A percentile compares a stretch with the other conserved stretches of the same genome.
Conservation (phyloP, 2,797 vertebrate genomes). For the Chrosomus eos region DNA sequence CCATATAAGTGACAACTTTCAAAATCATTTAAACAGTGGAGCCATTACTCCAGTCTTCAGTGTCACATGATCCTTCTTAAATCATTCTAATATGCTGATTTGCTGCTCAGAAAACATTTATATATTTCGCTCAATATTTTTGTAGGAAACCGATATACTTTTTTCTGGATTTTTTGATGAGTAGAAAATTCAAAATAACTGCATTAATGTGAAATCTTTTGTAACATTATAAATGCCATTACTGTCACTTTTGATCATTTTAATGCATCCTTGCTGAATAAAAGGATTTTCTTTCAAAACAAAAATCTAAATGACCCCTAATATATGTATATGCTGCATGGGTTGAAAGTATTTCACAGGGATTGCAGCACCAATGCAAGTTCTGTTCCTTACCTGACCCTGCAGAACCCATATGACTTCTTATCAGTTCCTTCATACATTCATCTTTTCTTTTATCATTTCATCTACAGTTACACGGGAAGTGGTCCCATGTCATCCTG, state of each 20-base stretch:
- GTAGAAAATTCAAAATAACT: too few relatives aligned
- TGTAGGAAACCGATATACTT: too few relatives aligned
- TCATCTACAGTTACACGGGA: slow-evolving; percentile 20
- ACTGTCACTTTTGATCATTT: too few relatives aligned
- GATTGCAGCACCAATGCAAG: neutral
- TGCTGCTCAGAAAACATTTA: neutral
- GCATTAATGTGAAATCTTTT: too few relatives aligned
- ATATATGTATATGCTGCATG: neutral
- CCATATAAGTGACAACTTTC: too few relatives aligned
- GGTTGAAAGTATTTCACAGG: neutral
- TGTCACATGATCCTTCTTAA: neutral
- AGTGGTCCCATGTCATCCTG: slow-evolving; percentile 20
- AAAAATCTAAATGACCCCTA: neutral
- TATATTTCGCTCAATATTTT: too few relatives aligned
- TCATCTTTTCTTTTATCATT: slow-evolving; percentile 25
- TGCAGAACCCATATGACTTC: neutral
- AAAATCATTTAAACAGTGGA: too few relatives aligned
- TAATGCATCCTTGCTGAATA: too few relatives aligned
- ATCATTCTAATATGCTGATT: neutral
- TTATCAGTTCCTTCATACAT: slow-evolving; percentile 33
- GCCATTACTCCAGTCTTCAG: neutral
- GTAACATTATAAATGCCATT: too few relatives aligned
- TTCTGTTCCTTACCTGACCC: slow-evolving; percentile 4
- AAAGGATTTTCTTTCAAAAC: neutral
- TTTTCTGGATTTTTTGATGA: too few relatives aligned